Percentiles rank a stretch among this genome's conserved stretches.
Conservation (phyloP, 2,113 vertebrate species). For the Cebus imitator region DNA sequence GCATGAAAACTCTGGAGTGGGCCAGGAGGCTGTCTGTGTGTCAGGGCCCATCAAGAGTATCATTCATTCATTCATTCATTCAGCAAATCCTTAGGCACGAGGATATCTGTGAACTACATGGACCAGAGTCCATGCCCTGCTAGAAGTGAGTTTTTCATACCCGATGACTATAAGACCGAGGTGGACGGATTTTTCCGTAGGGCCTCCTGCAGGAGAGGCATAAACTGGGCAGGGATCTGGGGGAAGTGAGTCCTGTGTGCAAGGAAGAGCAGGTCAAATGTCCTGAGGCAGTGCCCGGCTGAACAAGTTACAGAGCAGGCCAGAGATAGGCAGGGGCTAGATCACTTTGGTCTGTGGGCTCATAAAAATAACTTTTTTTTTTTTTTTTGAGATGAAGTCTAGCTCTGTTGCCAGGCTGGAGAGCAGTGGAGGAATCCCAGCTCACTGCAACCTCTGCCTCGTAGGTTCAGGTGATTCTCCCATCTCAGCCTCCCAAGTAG, state of each 20-base stretch:
- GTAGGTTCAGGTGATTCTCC: too few species aligned
- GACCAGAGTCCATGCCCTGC: background rate
- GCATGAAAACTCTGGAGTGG: too few species aligned
- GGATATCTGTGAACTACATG: background rate
- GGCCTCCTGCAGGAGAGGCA: background rate
- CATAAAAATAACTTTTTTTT: background rate
- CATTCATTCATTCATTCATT: background rate
- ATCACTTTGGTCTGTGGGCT: background rate
- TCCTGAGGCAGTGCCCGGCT: background rate
- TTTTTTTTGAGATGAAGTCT: background rate
- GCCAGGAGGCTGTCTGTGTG: background rate
- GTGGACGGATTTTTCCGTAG: background rate
- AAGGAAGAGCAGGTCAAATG: background rate
- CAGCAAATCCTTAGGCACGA: too few species aligned
- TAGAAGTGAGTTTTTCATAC: background rate
- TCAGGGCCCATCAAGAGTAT: background rate
- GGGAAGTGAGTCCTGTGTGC: background rate
- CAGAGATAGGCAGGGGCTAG: background rate
- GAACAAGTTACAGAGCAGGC: background rate
- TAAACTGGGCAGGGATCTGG: background rate
- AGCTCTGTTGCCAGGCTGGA: too few species aligned
- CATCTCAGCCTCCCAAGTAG: too few species aligned
- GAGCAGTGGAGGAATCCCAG: too few species aligned
- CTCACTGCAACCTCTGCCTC: too few species aligned
- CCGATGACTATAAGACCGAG: background rate